Evolutionary conservation across 2,888 invertebrate species (phyloP).

Genomic region (Melolontha melolontha): DNA sequence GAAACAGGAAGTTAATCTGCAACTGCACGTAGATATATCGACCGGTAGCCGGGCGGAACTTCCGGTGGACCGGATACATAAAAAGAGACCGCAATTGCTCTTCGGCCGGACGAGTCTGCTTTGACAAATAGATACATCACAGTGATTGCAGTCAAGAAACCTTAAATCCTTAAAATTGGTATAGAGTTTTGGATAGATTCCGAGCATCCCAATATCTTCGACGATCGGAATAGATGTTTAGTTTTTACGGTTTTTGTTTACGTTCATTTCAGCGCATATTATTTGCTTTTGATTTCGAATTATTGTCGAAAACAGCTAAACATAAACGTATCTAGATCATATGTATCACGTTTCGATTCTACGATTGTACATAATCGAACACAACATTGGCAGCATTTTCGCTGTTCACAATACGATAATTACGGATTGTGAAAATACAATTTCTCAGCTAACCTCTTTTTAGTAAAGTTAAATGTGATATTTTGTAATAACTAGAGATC

Average conservation of each 20-base stretch:
- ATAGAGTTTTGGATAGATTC: conserved; percentile 3
- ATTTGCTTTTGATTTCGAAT: no score
- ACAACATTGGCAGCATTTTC: no score
- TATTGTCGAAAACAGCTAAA: no score
- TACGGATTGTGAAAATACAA: no score
- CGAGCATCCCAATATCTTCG: background rate
- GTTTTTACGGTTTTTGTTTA: background rate
- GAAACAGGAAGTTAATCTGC: conserved; percentile 67
- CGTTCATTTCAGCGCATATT: background rate
- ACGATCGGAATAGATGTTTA: conserved; percentile 9
- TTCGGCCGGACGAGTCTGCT: conserved; percentile 58
- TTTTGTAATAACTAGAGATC: no score
- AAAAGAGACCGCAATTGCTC: conserved; percentile 66
- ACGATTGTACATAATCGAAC: no score
- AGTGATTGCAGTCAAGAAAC: conserved; percentile 46
- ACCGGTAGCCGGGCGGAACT: conserved; percentile 66
- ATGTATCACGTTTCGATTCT: no score
- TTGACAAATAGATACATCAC: conserved; percentile 61
- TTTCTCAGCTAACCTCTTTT: no score
- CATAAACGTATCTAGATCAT: no score
- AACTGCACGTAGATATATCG: conserved; percentile 66
- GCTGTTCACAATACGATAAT: no score
- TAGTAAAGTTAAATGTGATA: no score
- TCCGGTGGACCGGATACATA: conserved; percentile 67
- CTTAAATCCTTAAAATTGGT: conserved; percentile 20